Evolutionary conservation across 2,797 vertebrate species (phyloP).

Genomic region (Alca torda): DNA sequence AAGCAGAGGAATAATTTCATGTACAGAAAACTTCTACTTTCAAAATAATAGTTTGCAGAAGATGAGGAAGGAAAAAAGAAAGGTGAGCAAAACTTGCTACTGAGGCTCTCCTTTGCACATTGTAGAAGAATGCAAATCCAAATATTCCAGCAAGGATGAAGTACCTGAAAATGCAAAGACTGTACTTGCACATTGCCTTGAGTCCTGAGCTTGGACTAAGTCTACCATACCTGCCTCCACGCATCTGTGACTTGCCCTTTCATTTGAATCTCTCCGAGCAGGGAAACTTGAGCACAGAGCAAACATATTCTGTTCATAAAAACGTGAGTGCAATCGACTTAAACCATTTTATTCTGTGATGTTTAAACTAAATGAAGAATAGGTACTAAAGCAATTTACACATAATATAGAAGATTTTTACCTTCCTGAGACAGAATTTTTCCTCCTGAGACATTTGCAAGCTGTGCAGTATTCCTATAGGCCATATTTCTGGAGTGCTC

Average conservation of each 20-base stretch:
- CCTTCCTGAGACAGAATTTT: not conserved
- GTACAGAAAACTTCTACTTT: not conserved
- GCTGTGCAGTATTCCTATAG: not conserved
- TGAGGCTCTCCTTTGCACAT: not conserved
- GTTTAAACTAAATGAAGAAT: not conserved
- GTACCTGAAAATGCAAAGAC: not conserved
- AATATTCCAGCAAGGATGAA: not conserved
- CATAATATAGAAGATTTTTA: not conserved
- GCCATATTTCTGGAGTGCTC: not conserved
- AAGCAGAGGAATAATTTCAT: not conserved
- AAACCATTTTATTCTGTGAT: not conserved
- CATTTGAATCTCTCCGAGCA: not conserved
- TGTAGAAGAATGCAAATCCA: not conserved
- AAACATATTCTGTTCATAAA: not conserved
- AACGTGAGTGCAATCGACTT: not conserved
- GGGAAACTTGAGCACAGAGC: fast-evolving
- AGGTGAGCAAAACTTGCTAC: not conserved
- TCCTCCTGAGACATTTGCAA: not conserved
- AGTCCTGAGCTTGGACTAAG: not conserved
- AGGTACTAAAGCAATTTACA: not conserved
- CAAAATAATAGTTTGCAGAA: not conserved
- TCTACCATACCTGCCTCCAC: not conserved
- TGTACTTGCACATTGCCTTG: not conserved
- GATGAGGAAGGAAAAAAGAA: not conserved
- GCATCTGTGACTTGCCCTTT: not conserved